Percentiles rank a stretch among this genome's conserved stretches.
Conservation (phyloP, 2,797 vertebrate genomes). For the Acrossocheilus fasciatus region DNA sequence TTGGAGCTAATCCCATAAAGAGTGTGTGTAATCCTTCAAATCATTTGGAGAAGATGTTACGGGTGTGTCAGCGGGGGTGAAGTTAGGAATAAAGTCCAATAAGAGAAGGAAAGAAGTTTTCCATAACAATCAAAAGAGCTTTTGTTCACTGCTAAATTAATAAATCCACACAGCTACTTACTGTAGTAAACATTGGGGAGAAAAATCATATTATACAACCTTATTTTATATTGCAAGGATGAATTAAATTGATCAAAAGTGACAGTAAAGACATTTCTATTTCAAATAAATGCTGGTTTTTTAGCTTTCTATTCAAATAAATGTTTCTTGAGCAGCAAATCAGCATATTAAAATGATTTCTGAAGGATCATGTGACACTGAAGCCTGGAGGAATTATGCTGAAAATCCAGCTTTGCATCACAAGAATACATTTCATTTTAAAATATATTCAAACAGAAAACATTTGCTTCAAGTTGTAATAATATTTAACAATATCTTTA, state of each 20-base stretch:
- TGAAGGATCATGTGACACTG: background rate
- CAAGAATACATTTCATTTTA: constrained; percentile 11
- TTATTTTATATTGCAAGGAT: constrained; percentile 9
- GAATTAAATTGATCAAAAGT: background rate
- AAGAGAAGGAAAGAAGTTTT: constrained; percentile 13
- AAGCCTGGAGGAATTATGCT: background rate
- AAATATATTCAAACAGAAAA: background rate
- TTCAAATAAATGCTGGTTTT: constrained; percentile 6
- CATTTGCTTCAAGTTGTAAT: background rate
- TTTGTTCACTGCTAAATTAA: constrained; percentile 4
- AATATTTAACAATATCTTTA: background rate
- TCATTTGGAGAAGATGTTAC: constrained; percentile 8
- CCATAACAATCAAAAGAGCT: constrained; percentile 15
- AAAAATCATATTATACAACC: background rate
- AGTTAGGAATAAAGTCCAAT: constrained; percentile 11
- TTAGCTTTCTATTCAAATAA: background rate
- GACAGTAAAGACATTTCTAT: too few species aligned
- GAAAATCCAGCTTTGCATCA: background rate
- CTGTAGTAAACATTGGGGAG: background rate
- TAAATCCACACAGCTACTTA: constrained; percentile 18
- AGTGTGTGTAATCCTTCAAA: constrained; percentile 25
- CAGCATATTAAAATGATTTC: background rate
- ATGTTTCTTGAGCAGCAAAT: background rate
- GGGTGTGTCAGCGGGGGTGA: background rate
- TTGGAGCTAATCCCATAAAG: constrained; percentile 27